Evolutionary conservation across 2,113 vertebrate genomes (phyloP).

Genomic region (Leucopternis melanops): DNA sequence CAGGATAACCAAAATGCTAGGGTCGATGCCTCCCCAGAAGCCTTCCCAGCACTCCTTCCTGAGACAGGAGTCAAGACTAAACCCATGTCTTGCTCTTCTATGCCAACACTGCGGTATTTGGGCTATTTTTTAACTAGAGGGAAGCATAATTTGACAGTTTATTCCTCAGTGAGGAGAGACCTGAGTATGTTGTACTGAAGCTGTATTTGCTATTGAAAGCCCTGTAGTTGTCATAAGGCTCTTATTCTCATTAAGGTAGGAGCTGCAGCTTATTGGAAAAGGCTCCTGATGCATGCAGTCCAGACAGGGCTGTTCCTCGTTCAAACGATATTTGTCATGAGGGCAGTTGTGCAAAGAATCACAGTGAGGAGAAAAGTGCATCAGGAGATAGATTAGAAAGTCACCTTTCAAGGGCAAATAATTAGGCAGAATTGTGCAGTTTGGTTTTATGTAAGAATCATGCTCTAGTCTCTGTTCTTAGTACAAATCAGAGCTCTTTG

Average conservation of each 20-base stretch:
- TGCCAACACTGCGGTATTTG: background rate
- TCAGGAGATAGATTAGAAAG: conserved; percentile 2
- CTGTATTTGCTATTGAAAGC: background rate
- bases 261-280: conserved; percentile 16
- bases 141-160: background rate
- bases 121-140: background rate
- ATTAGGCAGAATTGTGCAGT: background rate
- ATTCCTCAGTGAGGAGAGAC: background rate
- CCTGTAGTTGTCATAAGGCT: background rate
- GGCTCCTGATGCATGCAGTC: background rate
- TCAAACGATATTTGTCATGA: conserved; percentile 44
- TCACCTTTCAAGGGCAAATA: conserved; percentile 32
- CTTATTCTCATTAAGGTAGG: conserved; percentile 6
- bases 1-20: background rate
- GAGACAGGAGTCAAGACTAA: background rate
- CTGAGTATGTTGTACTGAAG: background rate
- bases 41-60: background rate
- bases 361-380: background rate
- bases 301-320: conserved; percentile 27
- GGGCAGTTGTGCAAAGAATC: conserved; percentile 25
- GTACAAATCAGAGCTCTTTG: background rate
- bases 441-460: background rate
- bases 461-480: background rate
- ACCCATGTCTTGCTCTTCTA: background rate
- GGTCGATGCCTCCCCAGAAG: background rate